phyloP scores from a whole-genome alignment of 2,797 vertebrate genomes.

The Galago senegalensis region DNA sequence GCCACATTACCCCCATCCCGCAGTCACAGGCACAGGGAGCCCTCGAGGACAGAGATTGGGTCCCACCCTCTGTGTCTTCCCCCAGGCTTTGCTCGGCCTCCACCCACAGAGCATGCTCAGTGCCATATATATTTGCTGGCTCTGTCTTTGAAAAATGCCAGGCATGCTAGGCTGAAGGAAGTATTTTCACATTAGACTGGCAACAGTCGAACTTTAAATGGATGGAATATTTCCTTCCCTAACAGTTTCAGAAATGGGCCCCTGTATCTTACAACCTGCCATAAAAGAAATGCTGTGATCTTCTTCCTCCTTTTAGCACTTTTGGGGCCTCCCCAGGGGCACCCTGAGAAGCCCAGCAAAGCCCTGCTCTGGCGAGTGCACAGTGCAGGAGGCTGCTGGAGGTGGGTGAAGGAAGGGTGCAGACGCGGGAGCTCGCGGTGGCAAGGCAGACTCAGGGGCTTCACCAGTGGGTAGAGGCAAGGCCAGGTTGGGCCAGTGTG shows the following conservation, averaged over 20 bases:
- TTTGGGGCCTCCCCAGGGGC: not conserved
- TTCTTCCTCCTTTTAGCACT: not conserved
- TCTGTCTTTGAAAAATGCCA: not conserved
- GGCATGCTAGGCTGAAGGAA: not conserved
- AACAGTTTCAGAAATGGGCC: not conserved
- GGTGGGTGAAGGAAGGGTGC: not conserved
- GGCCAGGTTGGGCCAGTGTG: rapidly evolving
- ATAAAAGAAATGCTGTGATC: not conserved
- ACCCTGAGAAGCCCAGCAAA: not conserved
- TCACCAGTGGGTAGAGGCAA: rapidly evolving
- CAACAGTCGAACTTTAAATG: not conserved
- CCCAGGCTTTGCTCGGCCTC: not conserved
- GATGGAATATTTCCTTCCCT: not conserved
- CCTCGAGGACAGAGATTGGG: not conserved
- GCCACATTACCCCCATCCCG: rapidly evolving
- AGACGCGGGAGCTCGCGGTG: not conserved
- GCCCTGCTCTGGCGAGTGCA: not conserved
- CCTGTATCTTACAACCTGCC: not conserved
- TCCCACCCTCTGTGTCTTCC: not conserved
- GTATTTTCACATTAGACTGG: not conserved
- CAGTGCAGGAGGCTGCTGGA: too few species aligned
- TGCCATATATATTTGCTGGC: rapidly evolving
- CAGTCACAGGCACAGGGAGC: not conserved
- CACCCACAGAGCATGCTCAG: rapidly evolving
- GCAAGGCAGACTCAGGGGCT: not conserved